Base-by-base conservation (phyloP, 2,797 vertebrate species). In the Adrianichthys oophorus region DNA sequence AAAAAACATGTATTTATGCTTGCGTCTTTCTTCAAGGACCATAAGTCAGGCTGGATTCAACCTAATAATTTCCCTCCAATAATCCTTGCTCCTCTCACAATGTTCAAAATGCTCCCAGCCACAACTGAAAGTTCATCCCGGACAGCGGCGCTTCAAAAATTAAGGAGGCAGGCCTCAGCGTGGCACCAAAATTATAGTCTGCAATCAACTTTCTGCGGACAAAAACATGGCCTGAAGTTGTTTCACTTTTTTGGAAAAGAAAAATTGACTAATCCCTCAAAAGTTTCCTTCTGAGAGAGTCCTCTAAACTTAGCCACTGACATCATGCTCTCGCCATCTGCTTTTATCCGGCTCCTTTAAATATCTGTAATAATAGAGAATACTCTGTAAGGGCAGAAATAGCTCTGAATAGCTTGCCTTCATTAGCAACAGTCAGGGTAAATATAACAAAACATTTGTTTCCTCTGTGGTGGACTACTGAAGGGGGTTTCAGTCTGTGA, bases 371-470 rank as follows among this genome's bases (percentile, higher is more conserved):
- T 71, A 70, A 83, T 49, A 72, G 50, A 64, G 43, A 83, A 78
- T 70, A 51, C 70, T 82, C 76, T 44, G 62, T 62, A 16, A 5
- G 52, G 67, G 54, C 80, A 79, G 78, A 87, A 87, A 89, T 85
- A 89, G 69, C 73, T 24, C 44, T 70, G 72, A 75, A 69, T 72
- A 63, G 65, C 49, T 53, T 19, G 29, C 48, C 65, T 69, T 79
- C 77, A 84, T 85, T 80, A 84, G 83, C 82, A 87, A 85, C 85
- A 80, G 74, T 65, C 70, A 10, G 70, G 59, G 49, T 84, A 85
- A 83, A 87, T 85, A 85, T 76, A 83, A 83, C 78, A 72, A 85
- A 84, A 83, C 84, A 84, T 86, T 83, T 87, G 85, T 78, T 83
- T 81, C 68, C 48, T 51, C 58, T 49, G 70, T 1, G 43, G 56